phyloP scores from a whole-genome alignment of 2,888 invertebrate genomes.

The Chironomus riparius region DNA sequence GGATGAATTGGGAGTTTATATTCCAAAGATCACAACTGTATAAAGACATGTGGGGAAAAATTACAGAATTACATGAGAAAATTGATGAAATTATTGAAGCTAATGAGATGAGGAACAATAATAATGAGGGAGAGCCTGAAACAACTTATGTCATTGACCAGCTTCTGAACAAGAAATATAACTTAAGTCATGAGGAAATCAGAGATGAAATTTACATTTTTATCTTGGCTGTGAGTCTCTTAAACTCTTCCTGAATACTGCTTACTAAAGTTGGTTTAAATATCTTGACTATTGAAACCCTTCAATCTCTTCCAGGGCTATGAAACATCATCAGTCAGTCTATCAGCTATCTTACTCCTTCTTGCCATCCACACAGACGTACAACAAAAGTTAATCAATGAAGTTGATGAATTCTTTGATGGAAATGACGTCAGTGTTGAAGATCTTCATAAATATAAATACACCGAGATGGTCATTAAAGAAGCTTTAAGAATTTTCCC shows the following conservation, averaged over 20 bases:
- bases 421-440: background rate
- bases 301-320: background rate
- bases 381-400: background rate
- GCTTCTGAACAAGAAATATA: background rate
- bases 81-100: background rate
- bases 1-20: background rate
- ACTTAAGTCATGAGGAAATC: background rate
- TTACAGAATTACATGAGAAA: background rate
- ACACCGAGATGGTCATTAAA: background rate
- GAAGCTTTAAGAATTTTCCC: background rate
- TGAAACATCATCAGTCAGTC: background rate
- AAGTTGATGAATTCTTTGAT: background rate
- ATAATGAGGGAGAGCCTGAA: background rate
- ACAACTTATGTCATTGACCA: background rate
- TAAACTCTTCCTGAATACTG: too few relatives aligned
- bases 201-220: background rate
- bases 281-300: too few relatives aligned
- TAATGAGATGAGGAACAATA: background rate
- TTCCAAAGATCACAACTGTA: background rate
- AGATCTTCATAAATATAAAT: background rate
- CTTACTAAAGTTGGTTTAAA: too few relatives aligned
- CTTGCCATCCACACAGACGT: conserved; percentile 3
- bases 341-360: background rate
- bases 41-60: background rate
- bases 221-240: background rate